Conservation (phyloP, 2,113 vertebrate genomes). For the Coturnix japonica region DNA sequence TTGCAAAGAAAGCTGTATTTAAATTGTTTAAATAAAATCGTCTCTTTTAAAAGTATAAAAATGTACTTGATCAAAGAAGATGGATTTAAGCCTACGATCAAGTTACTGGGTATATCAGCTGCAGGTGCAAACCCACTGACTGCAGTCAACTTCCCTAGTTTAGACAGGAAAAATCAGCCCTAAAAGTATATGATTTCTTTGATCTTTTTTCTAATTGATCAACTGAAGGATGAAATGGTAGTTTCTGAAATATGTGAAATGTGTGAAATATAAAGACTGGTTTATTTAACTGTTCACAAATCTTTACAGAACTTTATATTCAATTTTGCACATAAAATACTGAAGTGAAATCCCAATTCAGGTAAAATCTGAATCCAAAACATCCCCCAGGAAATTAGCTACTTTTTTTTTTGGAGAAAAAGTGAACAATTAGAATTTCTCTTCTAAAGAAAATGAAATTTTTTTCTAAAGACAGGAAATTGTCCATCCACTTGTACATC, state of each 20-base stretch:
- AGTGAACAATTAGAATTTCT: neutral
- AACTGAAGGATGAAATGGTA: neutral
- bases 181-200: neutral
- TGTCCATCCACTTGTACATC: constrained; percentile 8
- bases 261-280: neutral
- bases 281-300: neutral
- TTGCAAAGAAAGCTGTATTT: neutral
- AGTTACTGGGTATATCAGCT: neutral
- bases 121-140: neutral
- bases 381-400: neutral
- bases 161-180: neutral
- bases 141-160: neutral
- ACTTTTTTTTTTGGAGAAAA: neutral
- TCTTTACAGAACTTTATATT: neutral
- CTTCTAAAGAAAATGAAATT: neutral
- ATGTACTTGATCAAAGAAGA: neutral
- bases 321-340: neutral
- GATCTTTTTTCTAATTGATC: neutral
- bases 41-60: neutral
- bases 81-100: neutral
- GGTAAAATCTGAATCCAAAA: neutral
- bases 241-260: neutral
- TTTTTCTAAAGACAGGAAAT: no score
- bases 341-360: neutral
- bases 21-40: neutral